These are phyloP conservation scores for Anthopleura xanthogrammica DNA, from an alignment of 92 coral and sea anemone species.

Conservation along the genomic window DNA sequence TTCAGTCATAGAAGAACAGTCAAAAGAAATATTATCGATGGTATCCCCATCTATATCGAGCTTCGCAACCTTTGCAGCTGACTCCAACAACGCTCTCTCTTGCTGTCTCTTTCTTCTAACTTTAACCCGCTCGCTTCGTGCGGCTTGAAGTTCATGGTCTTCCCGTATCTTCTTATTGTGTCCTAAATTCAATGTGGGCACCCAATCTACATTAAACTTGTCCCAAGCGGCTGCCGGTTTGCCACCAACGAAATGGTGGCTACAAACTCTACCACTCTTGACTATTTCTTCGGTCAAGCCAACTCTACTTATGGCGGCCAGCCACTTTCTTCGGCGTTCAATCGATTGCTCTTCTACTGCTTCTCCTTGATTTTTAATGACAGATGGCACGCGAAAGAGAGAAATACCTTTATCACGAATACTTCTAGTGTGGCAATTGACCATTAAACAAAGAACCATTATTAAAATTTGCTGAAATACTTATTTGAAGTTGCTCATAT, in stretches of 20 bases:
- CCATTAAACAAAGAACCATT: slow-evolving; percentile 47
- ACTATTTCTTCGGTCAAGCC: slow-evolving; percentile 42
- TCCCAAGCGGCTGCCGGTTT: slow-evolving; percentile 57
- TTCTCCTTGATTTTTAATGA: slow-evolving; percentile 45
- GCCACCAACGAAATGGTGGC: slow-evolving; percentile 53
- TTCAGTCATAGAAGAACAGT: slow-evolving; percentile 20
- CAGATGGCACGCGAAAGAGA: slow-evolving; percentile 22
- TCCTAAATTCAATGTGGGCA: slow-evolving; percentile 39
- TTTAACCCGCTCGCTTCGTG: slow-evolving; percentile 25
- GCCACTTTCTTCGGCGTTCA: slow-evolving; percentile 52
- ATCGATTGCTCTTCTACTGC: slow-evolving; percentile 43
- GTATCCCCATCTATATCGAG: slow-evolving; percentile 27
- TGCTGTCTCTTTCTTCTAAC: slow-evolving; percentile 36
- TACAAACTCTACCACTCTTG: slow-evolving; percentile 45
- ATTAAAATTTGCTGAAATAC: too few relatives aligned
- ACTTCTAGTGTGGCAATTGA: slow-evolving; percentile 28
- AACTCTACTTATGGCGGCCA: slow-evolving; percentile 50
- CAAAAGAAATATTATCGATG: slow-evolving; percentile 24
- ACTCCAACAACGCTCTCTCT: slow-evolving; percentile 14
- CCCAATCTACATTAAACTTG: slow-evolving; percentile 51
- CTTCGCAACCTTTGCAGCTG: slow-evolving; percentile 32
- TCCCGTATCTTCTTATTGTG: slow-evolving; percentile 1
- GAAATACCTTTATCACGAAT: slow-evolving; percentile 25
- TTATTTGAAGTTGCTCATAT: too few relatives aligned
- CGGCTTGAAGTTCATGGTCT: slow-evolving; percentile 14